Evolutionary conservation across 1,140 invertebrate species (phyloP), one percentile per base, ranked within the genome.

Genomic region (Vollenhovia emeryi): DNA sequence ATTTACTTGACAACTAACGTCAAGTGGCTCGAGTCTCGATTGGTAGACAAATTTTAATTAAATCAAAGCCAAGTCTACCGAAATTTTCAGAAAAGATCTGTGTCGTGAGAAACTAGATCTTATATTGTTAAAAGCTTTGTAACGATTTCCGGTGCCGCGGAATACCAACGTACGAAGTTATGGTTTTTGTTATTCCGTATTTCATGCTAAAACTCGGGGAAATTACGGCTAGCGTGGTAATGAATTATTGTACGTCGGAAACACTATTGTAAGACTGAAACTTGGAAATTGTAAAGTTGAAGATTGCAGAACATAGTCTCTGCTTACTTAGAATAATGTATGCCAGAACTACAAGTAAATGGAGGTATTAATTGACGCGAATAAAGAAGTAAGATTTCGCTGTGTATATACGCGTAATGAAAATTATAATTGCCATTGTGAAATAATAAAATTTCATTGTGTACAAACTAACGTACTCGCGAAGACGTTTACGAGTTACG

Each of bases 181-280:
- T 30, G 50, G 71, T 90, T 87, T 90, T 90, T 80, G 82, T 89
- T 82, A 66, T 27, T 36, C 30, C 13, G 52, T 66, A 57, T 87
- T 87, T 59, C 85, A 15, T 59, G 82, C 66, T 78, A 59, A 85
- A 87, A 87, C 57, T 86, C 60, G 36, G 52, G 66, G 57, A 57
- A 89, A 60, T 57, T 48, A 33, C 75, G 57, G 64, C 52, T 55
- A 86, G 57, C 73, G n/a, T 64, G 11, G 68, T 86, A 86, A 90
- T 90, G 85, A 90, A 90, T 90, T 90, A 90, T 89, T 60, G 85
- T 89, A 79, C 75, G 79, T 76, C 84, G 86, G 57, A 71, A 33
- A 68, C 79, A 33, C 57, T 52, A 82, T 82, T 73, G 78, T 73
- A 71, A 71, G 50, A 59, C 66, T 36, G 27, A 60, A 82, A 82